Conservation (phyloP, 2,888 invertebrate genomes). For the Bembecia ichneumoniformis region DNA sequence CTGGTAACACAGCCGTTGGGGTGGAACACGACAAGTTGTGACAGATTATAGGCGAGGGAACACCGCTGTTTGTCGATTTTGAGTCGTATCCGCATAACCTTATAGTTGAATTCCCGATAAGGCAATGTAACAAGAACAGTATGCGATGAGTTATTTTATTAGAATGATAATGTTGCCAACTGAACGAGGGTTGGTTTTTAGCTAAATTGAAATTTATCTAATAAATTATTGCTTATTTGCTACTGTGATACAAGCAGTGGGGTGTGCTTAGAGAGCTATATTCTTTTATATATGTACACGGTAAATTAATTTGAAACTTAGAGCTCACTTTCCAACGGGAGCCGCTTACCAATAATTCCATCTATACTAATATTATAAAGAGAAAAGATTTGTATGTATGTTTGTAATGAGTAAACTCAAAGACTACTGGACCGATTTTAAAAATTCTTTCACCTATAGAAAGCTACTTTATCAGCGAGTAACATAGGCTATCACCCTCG, state of each 20-base stretch:
- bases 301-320: too few relatives aligned
- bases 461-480: too few relatives aligned
- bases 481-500: too few relatives aligned
- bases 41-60: conserved; percentile 35
- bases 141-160: conserved; percentile 39
- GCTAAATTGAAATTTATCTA: conserved; percentile 65
- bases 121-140: conserved; percentile 7
- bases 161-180: conserved; percentile 51
- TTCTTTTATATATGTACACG: too few relatives aligned
- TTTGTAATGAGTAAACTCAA: too few relatives aligned
- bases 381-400: too few relatives aligned
- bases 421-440: too few relatives aligned
- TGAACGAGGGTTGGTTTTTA: conserved; percentile 40
- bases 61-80: conserved; percentile 12
- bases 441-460: too few relatives aligned
- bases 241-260: conserved; percentile 1
- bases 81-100: conserved; percentile 12
- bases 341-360: too few relatives aligned
- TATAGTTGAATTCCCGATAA: not conserved
- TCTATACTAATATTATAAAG: too few relatives aligned
- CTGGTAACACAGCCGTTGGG: conserved; percentile 47
- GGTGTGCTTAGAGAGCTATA: too few relatives aligned
- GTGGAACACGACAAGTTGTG: conserved; percentile 39
- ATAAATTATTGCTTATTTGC: conserved; percentile 58
- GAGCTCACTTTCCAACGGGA: too few relatives aligned